A percentile compares a stretch with the other conserved stretches of the same genome.
These are phyloP conservation scores for Stegana nigrithorax DNA, from an alignment of 2,888 invertebrate species.

Conservation along the genomic window DNA sequence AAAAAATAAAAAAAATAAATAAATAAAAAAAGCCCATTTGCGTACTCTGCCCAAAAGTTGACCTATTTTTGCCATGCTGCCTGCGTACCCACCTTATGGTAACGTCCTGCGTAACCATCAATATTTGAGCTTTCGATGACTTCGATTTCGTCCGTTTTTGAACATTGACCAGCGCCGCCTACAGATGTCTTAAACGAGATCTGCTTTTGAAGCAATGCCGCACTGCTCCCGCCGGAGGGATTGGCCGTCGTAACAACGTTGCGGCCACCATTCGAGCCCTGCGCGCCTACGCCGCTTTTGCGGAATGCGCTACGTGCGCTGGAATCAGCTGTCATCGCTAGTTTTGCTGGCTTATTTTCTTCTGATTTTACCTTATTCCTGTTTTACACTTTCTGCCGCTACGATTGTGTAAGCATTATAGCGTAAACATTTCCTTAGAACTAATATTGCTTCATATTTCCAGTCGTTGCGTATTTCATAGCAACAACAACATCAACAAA, in stretches of 20 bases:
- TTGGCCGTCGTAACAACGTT: conserved; percentile 64
- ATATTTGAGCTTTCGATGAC: conserved; percentile 62
- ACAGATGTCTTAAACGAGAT: conserved; percentile 66
- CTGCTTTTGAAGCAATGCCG: conserved; percentile 63
- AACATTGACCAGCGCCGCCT: conserved; percentile 55
- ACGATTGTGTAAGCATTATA: too few relatives aligned
- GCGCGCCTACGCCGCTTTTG: conserved; percentile 39
- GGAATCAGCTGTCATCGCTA: conserved; percentile 51
- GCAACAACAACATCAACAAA: too few relatives aligned
- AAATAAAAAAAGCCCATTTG: too few relatives aligned
- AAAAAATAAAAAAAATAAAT: too few relatives aligned
- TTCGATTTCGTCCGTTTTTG: conserved; percentile 66
- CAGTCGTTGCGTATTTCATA: too few relatives aligned
- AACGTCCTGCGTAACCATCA: conserved; percentile 53
- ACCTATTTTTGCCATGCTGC: background rate
- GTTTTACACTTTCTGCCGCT: too few relatives aligned
- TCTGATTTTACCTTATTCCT: too few relatives aligned
- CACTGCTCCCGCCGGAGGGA: conserved; percentile 59
- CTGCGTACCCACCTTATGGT: conserved; percentile 59
- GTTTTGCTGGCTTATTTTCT: too few relatives aligned
- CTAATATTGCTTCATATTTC: too few relatives aligned
- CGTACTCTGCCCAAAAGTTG: too few relatives aligned
- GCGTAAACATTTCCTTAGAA: too few relatives aligned
- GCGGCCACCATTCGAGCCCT: conserved; percentile 41
- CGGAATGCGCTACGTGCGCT: conserved; percentile 51